These are phyloP conservation scores for Galerucella nymphaeae DNA, from an alignment of 2,888 invertebrate genomes.

Conservation along the genomic window DNA sequence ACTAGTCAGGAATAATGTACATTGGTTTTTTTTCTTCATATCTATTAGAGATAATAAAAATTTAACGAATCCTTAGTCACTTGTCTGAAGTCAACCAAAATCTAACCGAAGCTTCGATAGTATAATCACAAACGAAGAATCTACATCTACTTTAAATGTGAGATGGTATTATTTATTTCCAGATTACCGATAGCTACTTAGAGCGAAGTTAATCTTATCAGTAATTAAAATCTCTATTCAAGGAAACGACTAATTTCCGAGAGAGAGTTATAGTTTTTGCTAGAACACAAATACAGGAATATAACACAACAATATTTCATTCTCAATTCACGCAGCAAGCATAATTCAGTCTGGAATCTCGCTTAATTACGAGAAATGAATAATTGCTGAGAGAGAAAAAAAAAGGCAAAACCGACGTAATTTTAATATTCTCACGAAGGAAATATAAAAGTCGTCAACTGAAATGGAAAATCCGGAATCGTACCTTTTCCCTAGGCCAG, in stretches of 20 bases:
- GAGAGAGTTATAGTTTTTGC: conserved; percentile 32
- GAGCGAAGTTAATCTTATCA: conserved; percentile 16
- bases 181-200: neutral
- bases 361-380: conserved; percentile 55
- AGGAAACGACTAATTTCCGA: conserved; percentile 24
- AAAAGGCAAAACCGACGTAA: conserved; percentile 24
- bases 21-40: too few relatives aligned
- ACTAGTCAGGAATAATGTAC: too few relatives aligned
- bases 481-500: conserved; percentile 26
- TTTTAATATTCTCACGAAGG: conserved; percentile 32
- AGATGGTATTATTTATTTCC: neutral
- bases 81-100: conserved; percentile 1
- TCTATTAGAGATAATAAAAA: too few relatives aligned
- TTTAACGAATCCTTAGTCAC: neutral
- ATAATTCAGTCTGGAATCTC: conserved; percentile 46
- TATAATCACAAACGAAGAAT: neutral
- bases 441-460: conserved; percentile 34
- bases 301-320: conserved; percentile 32
- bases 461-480: conserved; percentile 35
- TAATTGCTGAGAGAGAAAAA: conserved; percentile 49
- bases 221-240: conserved; percentile 16
- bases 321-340: conserved; percentile 34
- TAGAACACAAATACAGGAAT: conserved; percentile 22
- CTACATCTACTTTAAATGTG: neutral
- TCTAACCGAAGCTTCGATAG: neutral